A percentile compares a stretch with the other conserved stretches of the same genome.
Conservation (phyloP, 37 sponge, comb jelly and placozoan genomes). For the Tethya wilhelma region DNA sequence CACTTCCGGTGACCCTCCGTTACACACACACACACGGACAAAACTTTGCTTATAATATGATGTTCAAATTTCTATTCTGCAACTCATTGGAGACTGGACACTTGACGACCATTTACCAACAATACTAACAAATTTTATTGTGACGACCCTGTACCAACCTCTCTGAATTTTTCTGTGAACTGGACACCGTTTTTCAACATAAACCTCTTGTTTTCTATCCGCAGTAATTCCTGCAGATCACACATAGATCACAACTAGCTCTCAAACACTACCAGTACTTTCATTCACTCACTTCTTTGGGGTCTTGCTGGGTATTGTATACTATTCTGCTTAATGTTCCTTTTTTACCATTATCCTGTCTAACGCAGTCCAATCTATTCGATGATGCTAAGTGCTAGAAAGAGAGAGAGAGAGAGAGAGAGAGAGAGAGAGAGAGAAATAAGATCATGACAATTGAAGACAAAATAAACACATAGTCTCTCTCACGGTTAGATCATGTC, state of each 20-base stretch:
- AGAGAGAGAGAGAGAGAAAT: conserved; percentile 32
- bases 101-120: no score
- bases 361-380: no score
- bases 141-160: conserved; percentile 42
- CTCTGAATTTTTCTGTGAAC: conserved; percentile 61
- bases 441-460: no score
- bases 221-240: conserved; percentile 41
- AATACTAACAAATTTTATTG: background rate
- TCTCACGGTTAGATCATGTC: no score
- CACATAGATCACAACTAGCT: background rate
- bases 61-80: no score
- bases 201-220: conserved; percentile 66
- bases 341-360: conserved; percentile 9
- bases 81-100: no score
- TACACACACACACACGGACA: no score
- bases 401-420: conserved; percentile 24
- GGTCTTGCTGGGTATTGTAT: conserved; percentile 17
- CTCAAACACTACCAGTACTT: background rate
- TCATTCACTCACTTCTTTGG: background rate
- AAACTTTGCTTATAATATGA: no score
- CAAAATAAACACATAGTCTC: no score
- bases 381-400: background rate
- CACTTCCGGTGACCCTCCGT: no score
- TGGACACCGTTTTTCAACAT: background rate
- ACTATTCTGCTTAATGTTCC: conserved; percentile 38